Percentiles rank a stretch among this genome's conserved stretches.
Conservation (phyloP, 37 sponge, comb jelly and placozoan genomes). For the Ephydatia muelleri region DNA sequence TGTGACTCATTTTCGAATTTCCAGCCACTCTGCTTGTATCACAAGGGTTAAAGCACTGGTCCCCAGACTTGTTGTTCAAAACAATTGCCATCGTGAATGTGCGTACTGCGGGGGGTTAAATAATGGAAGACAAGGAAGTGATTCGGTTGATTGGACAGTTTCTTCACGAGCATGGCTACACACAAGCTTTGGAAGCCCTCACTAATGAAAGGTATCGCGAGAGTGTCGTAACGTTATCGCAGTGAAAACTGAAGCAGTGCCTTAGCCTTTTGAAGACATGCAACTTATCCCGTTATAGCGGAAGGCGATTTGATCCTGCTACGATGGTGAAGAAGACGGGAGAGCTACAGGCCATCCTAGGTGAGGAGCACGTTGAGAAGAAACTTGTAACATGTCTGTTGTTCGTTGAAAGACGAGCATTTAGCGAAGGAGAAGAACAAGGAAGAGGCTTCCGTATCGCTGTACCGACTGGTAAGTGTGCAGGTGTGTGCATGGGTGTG, state of each 20-base stretch:
- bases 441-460: neutral
- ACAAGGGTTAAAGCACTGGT: no score
- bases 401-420: conserved; percentile 18
- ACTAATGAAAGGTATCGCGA: conserved; percentile 35
- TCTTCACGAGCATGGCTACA: conserved; percentile 31
- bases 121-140: conserved; percentile 31
- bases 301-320: conserved; percentile 26
- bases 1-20: no score
- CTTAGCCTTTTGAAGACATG: neutral
- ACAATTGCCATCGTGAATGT: no score
- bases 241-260: neutral
- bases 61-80: no score
- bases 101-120: neutral
- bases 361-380: neutral
- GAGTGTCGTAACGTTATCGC: neutral
- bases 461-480: conserved; percentile 24
- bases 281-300: conserved; percentile 12
- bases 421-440: conserved; percentile 5
- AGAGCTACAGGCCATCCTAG: conserved; percentile 51
- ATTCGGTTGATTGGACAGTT: conserved; percentile 48
- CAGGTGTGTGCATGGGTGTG: neutral
- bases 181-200: conserved; percentile 9
- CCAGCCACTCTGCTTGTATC: no score
- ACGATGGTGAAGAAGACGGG: conserved; percentile 38
- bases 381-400: neutral